Conservation (phyloP, 2,888 invertebrate genomes). For the Synergus itoensis region DNA sequence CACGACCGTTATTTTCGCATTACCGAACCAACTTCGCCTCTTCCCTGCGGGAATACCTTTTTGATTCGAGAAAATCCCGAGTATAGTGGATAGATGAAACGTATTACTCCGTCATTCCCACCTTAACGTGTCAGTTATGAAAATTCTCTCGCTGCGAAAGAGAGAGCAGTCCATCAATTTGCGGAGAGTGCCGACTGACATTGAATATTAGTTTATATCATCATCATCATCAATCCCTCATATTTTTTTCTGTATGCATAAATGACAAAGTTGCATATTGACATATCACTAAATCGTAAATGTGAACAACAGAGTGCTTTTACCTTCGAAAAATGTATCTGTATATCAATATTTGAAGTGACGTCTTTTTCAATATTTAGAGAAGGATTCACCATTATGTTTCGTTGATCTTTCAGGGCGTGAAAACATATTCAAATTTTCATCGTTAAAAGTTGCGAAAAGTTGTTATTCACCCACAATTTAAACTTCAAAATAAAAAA, state of each 20-base stretch:
- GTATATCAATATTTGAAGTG: background rate
- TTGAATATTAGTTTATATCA: constrained; percentile 48
- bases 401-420: background rate
- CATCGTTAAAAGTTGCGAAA: background rate
- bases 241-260: constrained; percentile 30
- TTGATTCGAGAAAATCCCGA: constrained; percentile 57
- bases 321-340: background rate
- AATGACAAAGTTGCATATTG: constrained; percentile 34
- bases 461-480: background rate
- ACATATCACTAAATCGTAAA: constrained; percentile 4
- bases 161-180: constrained; percentile 47
- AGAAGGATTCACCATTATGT: background rate
- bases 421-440: background rate
- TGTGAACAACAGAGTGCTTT: constrained; percentile 22
- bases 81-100: constrained; percentile 58
- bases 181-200: constrained; percentile 49
- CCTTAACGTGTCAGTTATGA: constrained; percentile 68
- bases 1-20: constrained; percentile 70
- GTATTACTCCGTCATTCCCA: constrained; percentile 63
- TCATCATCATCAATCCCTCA: constrained; percentile 7
- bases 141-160: constrained; percentile 49
- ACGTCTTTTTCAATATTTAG: background rate
- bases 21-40: constrained; percentile 61
- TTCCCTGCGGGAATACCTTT: constrained; percentile 60
- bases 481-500: background rate